These are phyloP conservation scores for Adela reaumurella DNA, from an alignment of 2,888 invertebrate genomes.

Conservation along the genomic window DNA sequence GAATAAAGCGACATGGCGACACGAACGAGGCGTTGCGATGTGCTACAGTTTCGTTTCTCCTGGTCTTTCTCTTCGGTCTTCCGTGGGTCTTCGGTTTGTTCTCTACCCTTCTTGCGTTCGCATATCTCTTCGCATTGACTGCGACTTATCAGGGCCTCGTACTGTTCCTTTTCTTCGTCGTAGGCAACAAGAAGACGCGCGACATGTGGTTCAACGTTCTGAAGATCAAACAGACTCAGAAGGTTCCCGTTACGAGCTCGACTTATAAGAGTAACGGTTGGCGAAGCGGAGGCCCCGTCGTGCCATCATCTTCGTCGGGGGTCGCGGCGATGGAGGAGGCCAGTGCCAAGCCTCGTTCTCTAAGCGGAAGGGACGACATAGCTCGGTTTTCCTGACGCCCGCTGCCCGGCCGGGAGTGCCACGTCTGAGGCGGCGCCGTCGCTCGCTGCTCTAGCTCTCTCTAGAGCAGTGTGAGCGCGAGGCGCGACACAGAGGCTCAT, in stretches of 20 bases:
- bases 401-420: too few relatives aligned
- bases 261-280: slow-evolving; percentile 15
- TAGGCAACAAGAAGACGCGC: slow-evolving; percentile 57
- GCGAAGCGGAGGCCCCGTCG: too few relatives aligned
- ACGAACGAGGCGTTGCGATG: slow-evolving; percentile 49
- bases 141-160: slow-evolving; percentile 59
- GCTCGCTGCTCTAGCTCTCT: too few relatives aligned
- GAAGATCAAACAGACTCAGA: slow-evolving; percentile 43
- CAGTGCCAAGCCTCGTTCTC: too few relatives aligned
- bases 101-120: slow-evolving; percentile 39
- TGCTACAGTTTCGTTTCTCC: slow-evolving; percentile 53
- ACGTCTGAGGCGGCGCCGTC: too few relatives aligned
- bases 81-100: slow-evolving; percentile 60
- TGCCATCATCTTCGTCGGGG: too few relatives aligned
- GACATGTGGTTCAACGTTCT: slow-evolving; percentile 50
- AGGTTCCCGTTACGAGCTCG: slow-evolving; percentile 45
- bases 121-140: slow-evolving; percentile 54
- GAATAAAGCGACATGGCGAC: slow-evolving; percentile 48
- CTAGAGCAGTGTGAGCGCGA: too few relatives aligned
- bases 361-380: too few relatives aligned
- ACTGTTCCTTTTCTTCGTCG: slow-evolving; percentile 59
- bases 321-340: too few relatives aligned
- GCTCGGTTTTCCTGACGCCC: too few relatives aligned
- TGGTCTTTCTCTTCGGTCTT: slow-evolving; percentile 59
- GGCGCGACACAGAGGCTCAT: too few relatives aligned